A percentile compares a stretch with the other conserved stretches of the same genome.
These are phyloP conservation scores for Arbacia lixula DNA, from an alignment of 53 echinoderm and acorn worm genomes.

Conservation along the genomic window DNA sequence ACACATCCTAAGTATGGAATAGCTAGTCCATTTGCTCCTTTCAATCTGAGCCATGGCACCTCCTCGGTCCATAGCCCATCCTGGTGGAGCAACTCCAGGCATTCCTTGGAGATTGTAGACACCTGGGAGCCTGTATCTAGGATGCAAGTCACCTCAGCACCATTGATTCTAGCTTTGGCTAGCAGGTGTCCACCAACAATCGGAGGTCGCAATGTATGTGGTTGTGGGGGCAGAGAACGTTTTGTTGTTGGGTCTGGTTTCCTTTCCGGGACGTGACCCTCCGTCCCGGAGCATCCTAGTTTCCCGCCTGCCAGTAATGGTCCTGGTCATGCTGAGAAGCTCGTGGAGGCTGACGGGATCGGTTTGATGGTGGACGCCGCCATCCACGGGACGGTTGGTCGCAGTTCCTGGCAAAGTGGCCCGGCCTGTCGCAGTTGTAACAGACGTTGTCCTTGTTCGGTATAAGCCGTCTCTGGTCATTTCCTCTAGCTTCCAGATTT, in stretches of 20 bases:
- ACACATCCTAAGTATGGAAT: conserved; percentile 17
- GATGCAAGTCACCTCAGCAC: neutral
- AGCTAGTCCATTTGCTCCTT: conserved; percentile 23
- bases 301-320: neutral
- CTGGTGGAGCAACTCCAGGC: neutral
- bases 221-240: neutral
- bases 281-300: neutral
- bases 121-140: conserved; percentile 48
- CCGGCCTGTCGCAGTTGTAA: neutral
- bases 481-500: neutral
- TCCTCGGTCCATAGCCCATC: neutral
- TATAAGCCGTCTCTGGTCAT: neutral
- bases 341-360: neutral
- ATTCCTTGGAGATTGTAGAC: conserved; percentile 1
- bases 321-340: neutral
- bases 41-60: conserved; percentile 28
- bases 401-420: neutral
- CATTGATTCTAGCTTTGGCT: neutral
- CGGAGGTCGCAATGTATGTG: neutral
- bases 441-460: neutral
- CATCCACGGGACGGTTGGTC: neutral
- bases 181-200: conserved; percentile 21
- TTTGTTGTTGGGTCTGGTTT: neutral
- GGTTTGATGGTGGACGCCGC: neutral
- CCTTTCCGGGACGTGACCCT: neutral